These are phyloP conservation scores for Chrosomus eos DNA, from an alignment of 2,797 vertebrate species.

Conservation along the genomic window DNA sequence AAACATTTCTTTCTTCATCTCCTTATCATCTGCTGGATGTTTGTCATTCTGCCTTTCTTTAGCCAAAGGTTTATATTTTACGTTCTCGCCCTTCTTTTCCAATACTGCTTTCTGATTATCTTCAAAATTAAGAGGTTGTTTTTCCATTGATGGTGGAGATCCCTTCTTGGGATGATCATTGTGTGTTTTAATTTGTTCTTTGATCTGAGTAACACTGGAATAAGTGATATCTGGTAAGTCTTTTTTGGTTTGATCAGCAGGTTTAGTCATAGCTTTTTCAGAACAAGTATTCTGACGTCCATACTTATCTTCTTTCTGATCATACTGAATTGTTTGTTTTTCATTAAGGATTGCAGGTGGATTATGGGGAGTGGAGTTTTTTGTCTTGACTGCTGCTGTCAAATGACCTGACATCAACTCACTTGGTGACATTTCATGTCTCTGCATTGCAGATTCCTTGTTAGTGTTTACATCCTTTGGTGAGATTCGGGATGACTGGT, in stretches of 20 bases:
- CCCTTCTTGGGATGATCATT: slow-evolving; percentile 29
- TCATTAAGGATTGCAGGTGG: background rate
- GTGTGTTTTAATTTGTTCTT: slow-evolving; percentile 43
- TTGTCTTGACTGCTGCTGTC: slow-evolving; percentile 13
- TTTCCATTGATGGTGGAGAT: slow-evolving; percentile 16
- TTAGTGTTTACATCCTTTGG: slow-evolving; percentile 3
- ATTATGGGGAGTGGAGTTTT: slow-evolving; percentile 1
- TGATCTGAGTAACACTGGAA: slow-evolving; percentile 55
- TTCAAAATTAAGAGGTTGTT: background rate
- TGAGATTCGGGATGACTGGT: slow-evolving; percentile 24
- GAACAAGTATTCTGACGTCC: background rate
- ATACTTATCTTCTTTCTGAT: slow-evolving; percentile 28
- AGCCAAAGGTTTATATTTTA: slow-evolving; percentile 10
- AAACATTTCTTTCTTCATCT: slow-evolving; percentile 1
- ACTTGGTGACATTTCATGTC: background rate
- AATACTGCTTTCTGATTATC: slow-evolving; percentile 1
- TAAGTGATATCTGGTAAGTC: slow-evolving; percentile 50
- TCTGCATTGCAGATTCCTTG: background rate
- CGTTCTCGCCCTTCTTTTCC: slow-evolving; percentile 12
- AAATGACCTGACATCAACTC: slow-evolving; percentile 11
- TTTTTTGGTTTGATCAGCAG: slow-evolving; percentile 15
- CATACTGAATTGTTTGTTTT: slow-evolving; percentile 20
- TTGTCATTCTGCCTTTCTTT: background rate
- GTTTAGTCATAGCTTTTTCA: slow-evolving; percentile 22
- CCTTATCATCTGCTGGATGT: slow-evolving; percentile 14